A percentile compares a stretch with the other conserved stretches of the same genome.
phyloP scores from a whole-genome alignment of 2,888 invertebrate genomes.

The Netelia fuscicornis region DNA sequence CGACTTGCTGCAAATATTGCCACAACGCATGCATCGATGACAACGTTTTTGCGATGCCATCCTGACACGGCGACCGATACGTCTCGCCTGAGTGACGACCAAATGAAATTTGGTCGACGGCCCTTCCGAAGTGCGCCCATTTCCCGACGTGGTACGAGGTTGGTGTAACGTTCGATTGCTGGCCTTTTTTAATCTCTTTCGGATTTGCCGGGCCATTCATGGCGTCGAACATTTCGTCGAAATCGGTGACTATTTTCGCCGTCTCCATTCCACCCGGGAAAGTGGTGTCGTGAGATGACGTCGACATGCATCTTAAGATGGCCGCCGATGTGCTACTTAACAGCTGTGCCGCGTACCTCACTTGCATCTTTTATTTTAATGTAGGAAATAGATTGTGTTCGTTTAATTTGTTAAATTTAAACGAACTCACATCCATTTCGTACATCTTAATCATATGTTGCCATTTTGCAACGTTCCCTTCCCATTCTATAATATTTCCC shows the following conservation, averaged over 20 bases:
- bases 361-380: too few relatives aligned
- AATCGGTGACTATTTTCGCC: slow-evolving; percentile 1
- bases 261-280: slow-evolving; percentile 16
- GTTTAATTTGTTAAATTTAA: too few relatives aligned
- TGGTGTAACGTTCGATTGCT: background rate
- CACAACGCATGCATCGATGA: slow-evolving; percentile 33
- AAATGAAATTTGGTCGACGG: slow-evolving; percentile 14
- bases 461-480: too few relatives aligned
- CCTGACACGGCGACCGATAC: background rate
- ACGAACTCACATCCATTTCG: too few relatives aligned
- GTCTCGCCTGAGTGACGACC: background rate
- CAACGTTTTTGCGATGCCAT: slow-evolving; percentile 16
- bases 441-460: too few relatives aligned
- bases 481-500: too few relatives aligned
- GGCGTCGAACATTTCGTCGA: slow-evolving; percentile 44
- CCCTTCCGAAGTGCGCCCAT: slow-evolving; percentile 11
- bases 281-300: background rate
- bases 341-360: too few relatives aligned
- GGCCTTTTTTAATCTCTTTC: slow-evolving; percentile 7
- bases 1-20: slow-evolving; percentile 8
- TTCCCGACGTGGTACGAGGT: slow-evolving; percentile 3
- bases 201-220: slow-evolving; percentile 42
- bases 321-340: too few relatives aligned
- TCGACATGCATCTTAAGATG: too few relatives aligned
- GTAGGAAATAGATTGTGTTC: too few relatives aligned